A percentile compares a stretch with the other conserved stretches of the same genome.
Conservation (phyloP, 1,140 invertebrate species). For the Arctopsyche grandis region DNA sequence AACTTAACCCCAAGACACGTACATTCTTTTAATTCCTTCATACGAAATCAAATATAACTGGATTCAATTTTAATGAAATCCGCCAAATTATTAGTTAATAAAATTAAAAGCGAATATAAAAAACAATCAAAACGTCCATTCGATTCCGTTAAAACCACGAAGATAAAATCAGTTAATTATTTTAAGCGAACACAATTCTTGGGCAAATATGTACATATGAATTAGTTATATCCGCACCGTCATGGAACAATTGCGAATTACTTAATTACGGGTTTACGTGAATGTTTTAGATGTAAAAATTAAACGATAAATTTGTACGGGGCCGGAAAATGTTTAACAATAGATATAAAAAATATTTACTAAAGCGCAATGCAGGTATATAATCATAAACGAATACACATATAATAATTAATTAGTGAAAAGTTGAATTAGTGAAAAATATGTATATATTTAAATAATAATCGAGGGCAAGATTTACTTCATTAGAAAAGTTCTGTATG, state of each 20-base stretch:
- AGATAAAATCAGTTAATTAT: conserved; percentile 6
- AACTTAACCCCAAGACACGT: too few species aligned
- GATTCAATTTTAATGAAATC: too few species aligned
- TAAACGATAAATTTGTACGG: background rate
- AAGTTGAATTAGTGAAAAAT: too few species aligned
- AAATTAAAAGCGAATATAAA: background rate
- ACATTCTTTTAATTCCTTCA: too few species aligned
- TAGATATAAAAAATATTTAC: background rate
- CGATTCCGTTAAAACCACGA: background rate
- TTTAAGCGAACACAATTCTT: background rate
- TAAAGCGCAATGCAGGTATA: background rate
- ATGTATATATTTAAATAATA: too few species aligned
- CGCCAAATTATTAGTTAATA: too few species aligned
- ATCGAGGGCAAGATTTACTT: too few species aligned
- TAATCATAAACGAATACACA: background rate
- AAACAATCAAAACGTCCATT: conserved; percentile 13
- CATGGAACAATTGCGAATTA: conserved; percentile 26
- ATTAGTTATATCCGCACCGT: conserved; percentile 2
- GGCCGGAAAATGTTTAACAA: background rate
- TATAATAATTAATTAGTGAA: too few species aligned
- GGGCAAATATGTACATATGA: background rate
- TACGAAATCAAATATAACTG: too few species aligned
- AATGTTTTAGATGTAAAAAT: background rate
- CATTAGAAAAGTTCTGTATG: too few species aligned
- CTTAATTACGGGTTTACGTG: conserved; percentile 13